Evolutionary conservation across 2,888 invertebrate genomes (phyloP), one percentile per base, ranked within the genome.

Genomic region (Bellardia bayeri): DNA sequence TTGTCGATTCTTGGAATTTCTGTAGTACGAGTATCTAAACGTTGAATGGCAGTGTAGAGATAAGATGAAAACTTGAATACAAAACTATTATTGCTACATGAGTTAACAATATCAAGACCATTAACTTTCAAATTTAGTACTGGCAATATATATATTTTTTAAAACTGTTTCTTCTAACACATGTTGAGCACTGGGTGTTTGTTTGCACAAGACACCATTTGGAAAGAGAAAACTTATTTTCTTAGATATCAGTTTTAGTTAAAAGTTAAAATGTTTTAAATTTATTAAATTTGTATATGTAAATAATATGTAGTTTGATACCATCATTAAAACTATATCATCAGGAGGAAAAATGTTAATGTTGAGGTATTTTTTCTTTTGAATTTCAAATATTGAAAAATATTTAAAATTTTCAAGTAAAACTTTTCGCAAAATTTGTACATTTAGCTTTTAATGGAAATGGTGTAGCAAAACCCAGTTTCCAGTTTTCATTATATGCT

Each of bases 41-140:
- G 9, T 56, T 61, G 13, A 49, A n/a, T 66, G 63, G 33, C 42
- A n/a, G 51, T n/a, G 37, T n/a, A 11, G n/a, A 51, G 51, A 51
- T 51, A 14, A n/a, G n/a, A 51, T 51, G n/a, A 49, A 66, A 33
- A 64, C 14, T 49, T 16, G 5, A 75, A 54, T 13, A 54, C 16
- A 68, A 79, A 64, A 69, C 68, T 49, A 51, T 79, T 83, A 64
- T 56, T 75, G n/a, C 69, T 58, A 54, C 69, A 71, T 71, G 58
- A 83, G 45, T 83, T 49, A 61, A 63, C 74, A 86, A 49, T 64
- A 74, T 69, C 61, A 30, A 69, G 54, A 74, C 79, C 69, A 79
- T 75, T 82, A 78, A 79, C 68, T 79, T 69, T 56, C n/a, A 54
- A 71, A 49, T 37, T 64, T 11, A 37, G 37, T 37, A 33, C 69